Evolutionary conservation across 1,140 invertebrate species (phyloP).

Genomic region (Arctopsyche grandis): DNA sequence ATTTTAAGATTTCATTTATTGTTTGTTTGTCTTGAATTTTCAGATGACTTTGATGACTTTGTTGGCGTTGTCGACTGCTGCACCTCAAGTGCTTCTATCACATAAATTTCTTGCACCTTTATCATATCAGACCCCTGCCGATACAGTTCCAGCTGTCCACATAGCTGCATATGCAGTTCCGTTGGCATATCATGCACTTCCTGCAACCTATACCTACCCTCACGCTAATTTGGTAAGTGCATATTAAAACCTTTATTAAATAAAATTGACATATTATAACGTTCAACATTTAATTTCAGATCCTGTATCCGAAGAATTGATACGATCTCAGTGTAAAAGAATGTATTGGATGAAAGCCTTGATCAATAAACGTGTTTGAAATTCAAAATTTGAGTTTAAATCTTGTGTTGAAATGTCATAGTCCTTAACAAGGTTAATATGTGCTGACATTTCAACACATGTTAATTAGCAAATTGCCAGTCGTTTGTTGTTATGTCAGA

Average conservation of each 20-base stretch:
- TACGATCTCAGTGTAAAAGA: background rate
- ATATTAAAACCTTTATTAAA: background rate
- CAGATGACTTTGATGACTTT: background rate
- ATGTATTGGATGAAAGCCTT: too few species aligned
- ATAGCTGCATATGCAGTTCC: slow-evolving; percentile 8
- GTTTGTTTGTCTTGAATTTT: background rate
- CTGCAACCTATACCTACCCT: background rate
- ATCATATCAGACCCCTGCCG: slow-evolving; percentile 1
- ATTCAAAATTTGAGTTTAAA: too few species aligned
- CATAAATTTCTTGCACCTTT: background rate
- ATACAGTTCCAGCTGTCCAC: background rate
- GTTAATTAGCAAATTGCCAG: too few species aligned
- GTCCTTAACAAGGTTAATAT: too few species aligned
- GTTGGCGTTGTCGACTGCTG: background rate
- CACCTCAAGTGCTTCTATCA: background rate
- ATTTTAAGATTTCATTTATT: too few species aligned
- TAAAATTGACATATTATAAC: background rate
- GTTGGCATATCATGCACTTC: background rate
- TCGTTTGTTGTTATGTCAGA: too few species aligned
- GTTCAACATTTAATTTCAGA: background rate
- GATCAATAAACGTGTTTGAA: too few species aligned
- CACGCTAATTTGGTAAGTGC: background rate
- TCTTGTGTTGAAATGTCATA: too few species aligned
- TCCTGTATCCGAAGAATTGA: background rate
- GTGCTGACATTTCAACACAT: too few species aligned